Conservation (phyloP, 2,797 vertebrate genomes). For the Champsocephalus esox region DNA sequence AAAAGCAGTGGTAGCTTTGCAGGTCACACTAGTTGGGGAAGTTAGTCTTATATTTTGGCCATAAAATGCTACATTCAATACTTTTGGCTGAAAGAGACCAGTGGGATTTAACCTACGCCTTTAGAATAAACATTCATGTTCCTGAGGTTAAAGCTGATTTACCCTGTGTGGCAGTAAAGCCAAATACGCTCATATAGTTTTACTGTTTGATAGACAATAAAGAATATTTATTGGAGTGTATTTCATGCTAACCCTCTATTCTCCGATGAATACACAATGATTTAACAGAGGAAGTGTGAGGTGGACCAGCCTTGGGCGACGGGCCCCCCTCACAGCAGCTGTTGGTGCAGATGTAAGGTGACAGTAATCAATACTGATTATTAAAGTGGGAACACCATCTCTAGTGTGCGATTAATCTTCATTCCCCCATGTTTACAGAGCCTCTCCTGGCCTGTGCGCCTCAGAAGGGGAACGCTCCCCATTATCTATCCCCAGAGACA, state of each 20-base stretch:
- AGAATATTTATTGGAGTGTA: slow-evolving; percentile 52
- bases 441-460: slow-evolving; percentile 68
- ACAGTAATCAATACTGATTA: slow-evolving; percentile 87
- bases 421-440: slow-evolving; percentile 82
- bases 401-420: slow-evolving; percentile 84
- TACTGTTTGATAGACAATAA: slow-evolving; percentile 52
- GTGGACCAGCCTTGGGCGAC: slow-evolving; percentile 69
- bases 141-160: not conserved
- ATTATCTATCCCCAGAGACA: slow-evolving; percentile 78
- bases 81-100: slow-evolving; percentile 3
- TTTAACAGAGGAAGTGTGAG: slow-evolving; percentile 63
- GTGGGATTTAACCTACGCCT: slow-evolving; percentile 17
- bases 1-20: not conserved
- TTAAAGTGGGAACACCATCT: slow-evolving; percentile 83
- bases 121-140: slow-evolving; percentile 29
- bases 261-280: slow-evolving; percentile 58
- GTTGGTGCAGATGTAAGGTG: slow-evolving; percentile 83
- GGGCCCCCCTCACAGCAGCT: slow-evolving; percentile 72
- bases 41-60: not conserved
- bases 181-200: slow-evolving; percentile 19
- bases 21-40: not conserved
- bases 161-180: not conserved
- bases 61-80: not conserved
- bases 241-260: slow-evolving; percentile 37
- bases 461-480: slow-evolving; percentile 56